Percentiles rank a stretch among this genome's conserved stretches.
Evolutionary conservation across 2,888 invertebrate species (phyloP).

Genomic region (Synanthedon tipuliformis): DNA sequence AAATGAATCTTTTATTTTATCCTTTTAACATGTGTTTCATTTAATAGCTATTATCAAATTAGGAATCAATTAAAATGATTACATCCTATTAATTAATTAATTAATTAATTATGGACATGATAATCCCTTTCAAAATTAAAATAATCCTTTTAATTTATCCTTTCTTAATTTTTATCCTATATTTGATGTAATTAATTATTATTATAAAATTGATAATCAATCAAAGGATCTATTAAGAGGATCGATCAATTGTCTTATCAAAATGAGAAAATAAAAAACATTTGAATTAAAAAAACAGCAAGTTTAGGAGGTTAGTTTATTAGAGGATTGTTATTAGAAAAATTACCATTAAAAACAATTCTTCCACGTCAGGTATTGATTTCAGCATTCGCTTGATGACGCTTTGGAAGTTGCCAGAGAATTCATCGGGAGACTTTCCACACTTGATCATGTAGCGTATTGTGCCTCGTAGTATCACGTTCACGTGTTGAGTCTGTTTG

Average conservation of each 20-base stretch:
- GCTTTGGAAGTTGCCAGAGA: constrained; percentile 81
- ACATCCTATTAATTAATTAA: too few relatives aligned
- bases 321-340: not conserved
- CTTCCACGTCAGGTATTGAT: constrained; percentile 82
- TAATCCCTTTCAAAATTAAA: too few relatives aligned
- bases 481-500: constrained; percentile 81
- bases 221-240: too few relatives aligned
- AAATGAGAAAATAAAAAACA: not conserved
- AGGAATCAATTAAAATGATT: too few relatives aligned
- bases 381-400: constrained; percentile 81
- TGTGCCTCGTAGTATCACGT: constrained; percentile 86
- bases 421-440: constrained; percentile 81
- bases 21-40: too few relatives aligned
- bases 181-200: too few relatives aligned
- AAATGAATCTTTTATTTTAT: too few relatives aligned
- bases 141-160: too few relatives aligned
- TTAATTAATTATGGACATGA: too few relatives aligned
- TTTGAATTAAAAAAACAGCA: not conserved
- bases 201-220: too few relatives aligned
- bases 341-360: constrained; percentile 81
- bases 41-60: too few relatives aligned
- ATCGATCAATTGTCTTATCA: not conserved
- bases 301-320: not conserved
- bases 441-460: constrained; percentile 82
- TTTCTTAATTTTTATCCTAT: too few relatives aligned